Evolutionary conservation across 1,140 invertebrate species (phyloP), one percentile per base, ranked within the genome.

Genomic region (Apocrypta bakeri): DNA sequence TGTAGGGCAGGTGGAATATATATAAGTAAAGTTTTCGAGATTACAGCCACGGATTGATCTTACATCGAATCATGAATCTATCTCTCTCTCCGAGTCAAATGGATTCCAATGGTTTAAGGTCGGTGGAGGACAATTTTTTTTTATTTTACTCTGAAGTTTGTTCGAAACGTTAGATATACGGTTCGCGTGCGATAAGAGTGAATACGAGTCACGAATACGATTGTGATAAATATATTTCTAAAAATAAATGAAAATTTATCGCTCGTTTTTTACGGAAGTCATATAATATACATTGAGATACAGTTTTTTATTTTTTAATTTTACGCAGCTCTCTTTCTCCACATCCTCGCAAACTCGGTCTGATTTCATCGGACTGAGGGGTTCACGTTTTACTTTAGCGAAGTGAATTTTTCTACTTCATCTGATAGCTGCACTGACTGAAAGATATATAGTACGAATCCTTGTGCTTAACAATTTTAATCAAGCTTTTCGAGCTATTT

Each of bases 391-490:
- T 33, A 72, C 69, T 72, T 72, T 24, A 72, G 37, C 21, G 37
- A 11, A 72, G n/a, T 40, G 33, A 72, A 40, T 72, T 42, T 72
- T 25, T 72, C 37, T 25, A 72, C 69, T 40, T 72, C 69, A 72
- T 72, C 69, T 42, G 69, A 72, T 42, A 72, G 25, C 31, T 14
- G 4, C 48, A 56, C 68, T 69, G n/a, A 69, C 69, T 12, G 42
- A 37, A n/a, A 72, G 9, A 72, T 37, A 37, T 4, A 9, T 37
- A 9, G 33, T n/a, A 9, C 31, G 33, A 12, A 40, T 42, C 33
- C 37, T 72, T 25, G 33, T 24, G 8, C n/a, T 72, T 31, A 71
- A 37, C 31, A 14, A 72, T 72, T 40, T 72, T 72, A 72, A 72
- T 72, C 69, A 40, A 72, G 4, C 29, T 69, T 25, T 66, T 25